phyloP scores from a whole-genome alignment of 2,888 invertebrate genomes.

The Calameuta pallipes region DNA sequence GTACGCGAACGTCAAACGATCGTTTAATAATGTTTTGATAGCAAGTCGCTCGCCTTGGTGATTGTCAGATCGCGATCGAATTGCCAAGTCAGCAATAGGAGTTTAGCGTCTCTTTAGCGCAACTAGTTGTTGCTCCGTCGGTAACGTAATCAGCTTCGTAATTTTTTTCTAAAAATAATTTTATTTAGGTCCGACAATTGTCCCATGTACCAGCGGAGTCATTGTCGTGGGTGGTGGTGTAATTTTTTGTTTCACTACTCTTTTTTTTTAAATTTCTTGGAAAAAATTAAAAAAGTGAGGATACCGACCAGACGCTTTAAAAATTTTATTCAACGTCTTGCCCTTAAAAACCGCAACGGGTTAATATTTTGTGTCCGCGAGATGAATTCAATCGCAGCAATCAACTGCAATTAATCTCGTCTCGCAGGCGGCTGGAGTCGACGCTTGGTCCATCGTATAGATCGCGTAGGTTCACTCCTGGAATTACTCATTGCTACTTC shows the following conservation, averaged over 20 bases:
- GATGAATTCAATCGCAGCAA: background rate
- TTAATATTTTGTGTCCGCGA: slow-evolving; percentile 18
- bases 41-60: slow-evolving; percentile 37
- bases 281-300: slow-evolving; percentile 25
- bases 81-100: background rate
- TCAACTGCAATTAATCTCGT: background rate
- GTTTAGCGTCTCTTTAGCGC: background rate
- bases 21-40: slow-evolving; percentile 36
- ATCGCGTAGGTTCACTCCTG: background rate
- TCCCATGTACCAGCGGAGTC: background rate
- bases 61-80: slow-evolving; percentile 17
- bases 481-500: background rate
- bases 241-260: background rate
- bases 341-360: slow-evolving; percentile 31
- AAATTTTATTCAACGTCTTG: slow-evolving; percentile 23
- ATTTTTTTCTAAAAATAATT: background rate
- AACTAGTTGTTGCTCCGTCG: background rate
- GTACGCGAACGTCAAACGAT: slow-evolving; percentile 17
- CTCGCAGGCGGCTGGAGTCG: slow-evolving; percentile 22
- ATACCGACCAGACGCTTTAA: slow-evolving; percentile 31
- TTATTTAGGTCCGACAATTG: background rate
- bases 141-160: background rate
- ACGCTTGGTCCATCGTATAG: slow-evolving; percentile 8
- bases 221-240: background rate
- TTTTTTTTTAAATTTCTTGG: slow-evolving; percentile 7